Conservation (phyloP, 23 tunicate species). For the Trididemnum clinides region DNA sequence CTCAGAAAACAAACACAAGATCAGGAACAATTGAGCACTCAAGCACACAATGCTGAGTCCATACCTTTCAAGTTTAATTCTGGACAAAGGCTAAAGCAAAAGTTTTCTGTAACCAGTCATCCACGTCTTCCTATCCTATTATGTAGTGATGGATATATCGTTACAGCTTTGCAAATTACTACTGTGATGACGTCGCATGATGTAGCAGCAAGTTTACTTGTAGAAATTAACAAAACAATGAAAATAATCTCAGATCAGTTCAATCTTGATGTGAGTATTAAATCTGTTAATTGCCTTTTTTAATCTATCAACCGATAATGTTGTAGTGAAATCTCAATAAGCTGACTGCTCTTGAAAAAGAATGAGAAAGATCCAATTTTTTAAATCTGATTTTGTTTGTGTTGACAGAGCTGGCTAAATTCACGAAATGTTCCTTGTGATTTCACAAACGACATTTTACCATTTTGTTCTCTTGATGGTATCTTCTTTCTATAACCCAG, state of each 20-base stretch:
- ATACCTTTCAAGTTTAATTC: slow-evolving; percentile 61
- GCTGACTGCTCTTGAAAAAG: too few species aligned
- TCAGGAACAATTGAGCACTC: background rate
- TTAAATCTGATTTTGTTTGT: too few species aligned
- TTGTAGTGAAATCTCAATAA: background rate
- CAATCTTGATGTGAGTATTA: slow-evolving; percentile 61
- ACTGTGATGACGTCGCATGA: slow-evolving; percentile 42
- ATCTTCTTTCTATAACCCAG: too few species aligned
- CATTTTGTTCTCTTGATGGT: too few species aligned
- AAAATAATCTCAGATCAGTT: slow-evolving; percentile 15
- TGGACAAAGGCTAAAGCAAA: slow-evolving; percentile 39
- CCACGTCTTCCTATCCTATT: slow-evolving; percentile 73
- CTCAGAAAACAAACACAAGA: background rate
- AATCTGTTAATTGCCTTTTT: background rate
- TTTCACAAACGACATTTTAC: too few species aligned
- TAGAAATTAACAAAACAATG: slow-evolving; percentile 47
- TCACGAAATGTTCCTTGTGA: too few species aligned
- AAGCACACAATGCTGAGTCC: slow-evolving; percentile 25
- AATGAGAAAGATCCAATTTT: too few species aligned
- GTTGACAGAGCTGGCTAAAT: too few species aligned
- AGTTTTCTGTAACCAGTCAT: slow-evolving; percentile 70
- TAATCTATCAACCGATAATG: background rate
- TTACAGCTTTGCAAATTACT: slow-evolving; percentile 60
- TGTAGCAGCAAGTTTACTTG: slow-evolving; percentile 45
- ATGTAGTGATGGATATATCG: slow-evolving; percentile 79